Evolutionary conservation across 2,888 invertebrate genomes (phyloP), one percentile per base, ranked within the genome.

Genomic region (Candidula unifasciata): DNA sequence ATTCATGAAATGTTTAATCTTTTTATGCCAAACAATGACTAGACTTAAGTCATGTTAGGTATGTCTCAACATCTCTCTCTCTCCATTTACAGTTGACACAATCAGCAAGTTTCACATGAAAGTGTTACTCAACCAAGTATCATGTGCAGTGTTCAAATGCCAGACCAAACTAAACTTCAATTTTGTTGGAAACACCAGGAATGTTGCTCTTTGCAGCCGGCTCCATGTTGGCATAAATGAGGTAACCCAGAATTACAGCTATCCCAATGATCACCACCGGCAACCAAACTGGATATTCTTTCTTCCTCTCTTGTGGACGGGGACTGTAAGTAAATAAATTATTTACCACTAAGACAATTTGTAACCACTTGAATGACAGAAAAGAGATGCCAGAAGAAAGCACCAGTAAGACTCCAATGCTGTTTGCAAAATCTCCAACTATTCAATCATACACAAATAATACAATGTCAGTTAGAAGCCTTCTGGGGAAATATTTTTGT

Each of bases 161-260:
- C 44, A 24, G 0, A 2, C 18, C 16, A 10, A 37, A 0, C 66
- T 84, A 84, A 54, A 84, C 84, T 54, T 84, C 80, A 60, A 84
- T 37, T 18, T 73, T 87, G 79, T 66, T 87, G 21, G 21, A 71
- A 37, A 86, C 82, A 37, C 69, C 84, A 3, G 91, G 90, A 60
- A 90, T 89, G 84, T 87, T 89, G 74, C 85, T 88, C 77, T 87
- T 87, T 13, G 89, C 88, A 10, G 88, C 86, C 16, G 89, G 87
- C 73, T 91, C 91, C 90, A 91, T 90, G 87, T 91, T 91, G 54
- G 88, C 87, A 60, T 90, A 84, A 33, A 91, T 89, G 57, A 91
- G 87, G 77, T 89, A 91, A 5, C 88, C 88, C 27, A 91, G 85
- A 64, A 88, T 85, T n/a, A 89, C 87, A 44, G 90, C 86, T 24